A percentile compares a stretch with the other conserved stretches of the same genome.
These are phyloP conservation scores for Zosterops lateralis DNA, from an alignment of 2,113 vertebrate genomes.

Conservation along the genomic window DNA sequence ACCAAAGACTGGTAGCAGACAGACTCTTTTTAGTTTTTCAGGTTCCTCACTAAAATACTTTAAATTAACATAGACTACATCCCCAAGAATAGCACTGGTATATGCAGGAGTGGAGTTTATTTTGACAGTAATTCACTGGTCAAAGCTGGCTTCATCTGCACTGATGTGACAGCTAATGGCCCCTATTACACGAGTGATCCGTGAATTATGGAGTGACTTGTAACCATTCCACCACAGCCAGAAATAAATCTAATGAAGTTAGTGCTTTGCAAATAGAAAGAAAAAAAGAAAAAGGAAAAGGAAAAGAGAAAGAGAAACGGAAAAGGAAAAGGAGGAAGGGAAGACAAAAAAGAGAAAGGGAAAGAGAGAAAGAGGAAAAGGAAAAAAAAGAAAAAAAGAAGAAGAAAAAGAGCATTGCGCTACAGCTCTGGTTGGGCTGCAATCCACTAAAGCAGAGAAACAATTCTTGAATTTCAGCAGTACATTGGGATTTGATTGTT, in stretches of 20 bases:
- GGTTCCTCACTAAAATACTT: background rate
- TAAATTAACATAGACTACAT: constrained; percentile 43
- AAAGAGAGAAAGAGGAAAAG: background rate
- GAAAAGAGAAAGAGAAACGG: background rate
- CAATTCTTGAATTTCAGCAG: background rate
- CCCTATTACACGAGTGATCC: background rate
- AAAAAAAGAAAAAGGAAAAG: background rate
- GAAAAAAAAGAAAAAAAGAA: background rate
- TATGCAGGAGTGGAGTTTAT: constrained; percentile 27
- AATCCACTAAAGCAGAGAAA: background rate
- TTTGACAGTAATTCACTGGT: constrained; percentile 60
- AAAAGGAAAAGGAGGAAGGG: background rate
- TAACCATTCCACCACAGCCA: background rate
- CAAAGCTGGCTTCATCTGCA: constrained; percentile 25
- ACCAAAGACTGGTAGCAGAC: background rate
- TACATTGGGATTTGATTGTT: background rate
- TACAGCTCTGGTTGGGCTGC: background rate
- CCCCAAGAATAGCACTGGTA: background rate
- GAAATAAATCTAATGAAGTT: constrained; percentile 46
- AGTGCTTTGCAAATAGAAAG: background rate
- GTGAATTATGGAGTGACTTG: constrained; percentile 26
- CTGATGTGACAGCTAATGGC: constrained; percentile 59
- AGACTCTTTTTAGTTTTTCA: constrained; percentile 22
- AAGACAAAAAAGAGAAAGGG: too few relatives aligned
- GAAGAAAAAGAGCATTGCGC: background rate